Evolutionary conservation across 2,888 invertebrate genomes (phyloP).

Genomic region (Alcis repandata): DNA sequence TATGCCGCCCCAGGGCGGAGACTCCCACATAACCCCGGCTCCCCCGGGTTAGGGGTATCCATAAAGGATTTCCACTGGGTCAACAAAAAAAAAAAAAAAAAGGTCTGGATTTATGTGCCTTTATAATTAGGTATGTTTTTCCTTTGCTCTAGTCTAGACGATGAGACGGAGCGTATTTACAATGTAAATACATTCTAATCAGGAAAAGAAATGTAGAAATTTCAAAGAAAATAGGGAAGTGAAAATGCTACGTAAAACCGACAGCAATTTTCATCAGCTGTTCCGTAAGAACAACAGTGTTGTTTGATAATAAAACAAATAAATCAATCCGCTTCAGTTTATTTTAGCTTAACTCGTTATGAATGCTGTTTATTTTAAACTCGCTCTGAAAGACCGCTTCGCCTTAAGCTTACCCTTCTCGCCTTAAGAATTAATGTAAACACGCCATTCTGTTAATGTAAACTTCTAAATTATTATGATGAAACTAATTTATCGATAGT

Average conservation of each 20-base stretch:
- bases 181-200: background rate
- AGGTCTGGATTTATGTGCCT: too few species aligned
- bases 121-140: too few species aligned
- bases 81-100: too few species aligned
- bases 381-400: slow-evolving; percentile 39
- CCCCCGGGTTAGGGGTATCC: too few species aligned
- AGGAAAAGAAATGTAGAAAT: background rate
- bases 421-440: slow-evolving; percentile 54
- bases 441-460: slow-evolving; percentile 53
- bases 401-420: slow-evolving; percentile 34
- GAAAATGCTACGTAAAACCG: slow-evolving; percentile 28
- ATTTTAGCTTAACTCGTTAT: slow-evolving; percentile 57
- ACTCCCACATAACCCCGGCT: too few species aligned
- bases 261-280: slow-evolving; percentile 36
- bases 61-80: too few species aligned
- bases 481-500: slow-evolving; percentile 41
- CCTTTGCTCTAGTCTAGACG: too few species aligned
- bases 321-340: slow-evolving; percentile 50
- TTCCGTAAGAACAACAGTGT: slow-evolving; percentile 37
- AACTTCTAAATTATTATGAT: slow-evolving; percentile 50
- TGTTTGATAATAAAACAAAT: slow-evolving; percentile 44
- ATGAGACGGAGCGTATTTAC: too few species aligned
- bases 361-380: slow-evolving; percentile 61
- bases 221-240: slow-evolving; percentile 28
- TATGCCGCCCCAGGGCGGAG: too few species aligned